Base-by-base conservation (phyloP, 37 sponge, comb jelly and placozoan species). In the Hormiphora californensis region DNA sequence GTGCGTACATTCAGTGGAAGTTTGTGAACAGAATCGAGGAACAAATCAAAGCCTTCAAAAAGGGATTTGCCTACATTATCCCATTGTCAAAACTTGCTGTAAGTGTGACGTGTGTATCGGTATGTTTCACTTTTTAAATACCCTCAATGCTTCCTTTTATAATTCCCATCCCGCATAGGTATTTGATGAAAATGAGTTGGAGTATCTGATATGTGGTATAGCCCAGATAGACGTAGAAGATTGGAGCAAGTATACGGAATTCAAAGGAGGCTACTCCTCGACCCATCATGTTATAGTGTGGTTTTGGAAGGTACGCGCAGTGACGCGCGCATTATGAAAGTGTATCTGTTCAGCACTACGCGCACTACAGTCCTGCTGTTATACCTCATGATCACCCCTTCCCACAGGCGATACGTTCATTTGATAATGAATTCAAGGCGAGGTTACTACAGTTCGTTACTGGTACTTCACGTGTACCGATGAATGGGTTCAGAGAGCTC, bases 401-500 rank as follows among this genome's bases (percentile, higher is more conserved):
- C 53, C 15, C 53, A 1, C 63, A 94, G 92, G 95, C 92, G 32
- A 94, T 97, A 40, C 88, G 89, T 34, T 91, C 92, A 54, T 94
- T 92, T 90, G 95, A 97, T 54, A 91, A 61, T 39, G 98, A 97
- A 61, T 54, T 93, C 86, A 67, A 90, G 54, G 92, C 93, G 28
- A 54, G 98, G 9, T 68, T 97, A 36, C 92, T 97, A 22, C 98
- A 97, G 86, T 97, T 97, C 91, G 95, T 93, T 0, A 97, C 98
- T 37, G 98, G 98, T 5, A 97, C 98, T 0, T 97, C 98, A 32
- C 91, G 91, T 43, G 95, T 97, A 0, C 98, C 98, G 5, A 97
- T 97, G 98, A 97, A 97, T 49, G 98, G 98, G 0, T 97, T 97
- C 86, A 90, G 89, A n/a, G 98, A 97, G 54, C 87, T 97, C n/a